Evolutionary conservation across 2,113 vertebrate genomes (phyloP), one percentile per base, ranked within the genome.

Genomic region (Tinamus guttatus): DNA sequence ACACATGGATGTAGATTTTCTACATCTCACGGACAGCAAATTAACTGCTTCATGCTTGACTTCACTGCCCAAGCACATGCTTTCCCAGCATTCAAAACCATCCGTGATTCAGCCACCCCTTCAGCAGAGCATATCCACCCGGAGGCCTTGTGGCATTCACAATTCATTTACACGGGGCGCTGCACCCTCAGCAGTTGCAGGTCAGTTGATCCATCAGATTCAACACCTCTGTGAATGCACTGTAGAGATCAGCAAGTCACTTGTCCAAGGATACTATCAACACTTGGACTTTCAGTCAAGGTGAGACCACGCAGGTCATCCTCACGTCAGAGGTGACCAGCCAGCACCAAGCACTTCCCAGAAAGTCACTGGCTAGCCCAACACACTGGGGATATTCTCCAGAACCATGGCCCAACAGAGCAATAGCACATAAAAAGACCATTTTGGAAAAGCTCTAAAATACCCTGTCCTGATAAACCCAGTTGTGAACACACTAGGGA

Each of bases 121-220:
- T 78, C 51, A 52, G 36, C 47, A 74, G 43, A 40, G 17, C 1
- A 0, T 3, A 17, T 30, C 32, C 89, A 74, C 18, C 38, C 19
- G 51, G 56, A 58, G 64, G 52, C 40, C 71, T 30, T 5, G 28
- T 54, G 73, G 49, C n/a, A 49, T 51, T 60, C 65, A 32, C 11
- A 28, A 2, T 17, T 24, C 22, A 6, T 4, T 0, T 0, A 10
- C 0, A 0, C 25, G 41, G 51, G 6, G 18, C 78, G 65, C 63
- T 0, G 4, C 3, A 0, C 4, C 54, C 32, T 40, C 49, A 18
- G 20, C 20, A 32, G 34, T 1, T 62, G 3, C 13, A 13, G 76
- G 5, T 13, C 30, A 19, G 22, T 0, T 22, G 22, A 22, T 68
- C 59, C 65, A 8, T 6, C 15, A 8, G 51, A 30, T 19, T 14